Conservation (phyloP, 2,888 invertebrate species). For the Drosophila merina region DNA sequence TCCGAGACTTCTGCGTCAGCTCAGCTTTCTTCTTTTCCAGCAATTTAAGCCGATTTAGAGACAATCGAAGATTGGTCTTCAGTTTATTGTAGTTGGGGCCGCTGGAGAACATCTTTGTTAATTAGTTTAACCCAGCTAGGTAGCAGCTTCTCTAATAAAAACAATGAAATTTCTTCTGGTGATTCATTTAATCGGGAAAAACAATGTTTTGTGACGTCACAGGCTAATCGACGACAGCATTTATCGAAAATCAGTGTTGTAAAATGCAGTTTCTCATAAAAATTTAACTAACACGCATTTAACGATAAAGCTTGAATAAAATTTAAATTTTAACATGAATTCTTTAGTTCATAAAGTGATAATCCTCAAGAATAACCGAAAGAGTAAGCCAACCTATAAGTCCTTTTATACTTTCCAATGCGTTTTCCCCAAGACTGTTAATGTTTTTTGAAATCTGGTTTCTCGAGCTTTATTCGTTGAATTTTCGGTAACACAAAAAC, state of each 20-base stretch:
- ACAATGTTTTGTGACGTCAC: constrained; percentile 68
- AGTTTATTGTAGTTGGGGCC: constrained; percentile 97
- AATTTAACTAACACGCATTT: not conserved
- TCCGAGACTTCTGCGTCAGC: constrained; percentile 94
- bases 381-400: too few species aligned
- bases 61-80: constrained; percentile 97
- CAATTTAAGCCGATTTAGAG: constrained; percentile 96
- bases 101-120: constrained; percentile 91
- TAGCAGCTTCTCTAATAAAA: constrained; percentile 20
- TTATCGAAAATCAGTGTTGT: not conserved
- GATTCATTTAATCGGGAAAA: constrained; percentile 60
- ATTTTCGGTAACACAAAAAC: constrained; percentile 69
- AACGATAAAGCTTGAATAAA: not conserved
- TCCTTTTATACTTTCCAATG: not conserved
- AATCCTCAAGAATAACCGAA: not conserved
- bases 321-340: not conserved
- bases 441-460: not conserved
- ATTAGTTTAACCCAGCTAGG: constrained; percentile 5
- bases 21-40: constrained; percentile 99
- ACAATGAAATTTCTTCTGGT: constrained; percentile 36
- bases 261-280: not conserved
- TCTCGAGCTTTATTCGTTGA: constrained; percentile 59
- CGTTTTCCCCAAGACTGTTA: not conserved
- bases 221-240: not conserved
- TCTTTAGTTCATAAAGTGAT: not conserved